Base-by-base conservation (phyloP, 2,888 invertebrate species). In the Rhagium mordax region DNA sequence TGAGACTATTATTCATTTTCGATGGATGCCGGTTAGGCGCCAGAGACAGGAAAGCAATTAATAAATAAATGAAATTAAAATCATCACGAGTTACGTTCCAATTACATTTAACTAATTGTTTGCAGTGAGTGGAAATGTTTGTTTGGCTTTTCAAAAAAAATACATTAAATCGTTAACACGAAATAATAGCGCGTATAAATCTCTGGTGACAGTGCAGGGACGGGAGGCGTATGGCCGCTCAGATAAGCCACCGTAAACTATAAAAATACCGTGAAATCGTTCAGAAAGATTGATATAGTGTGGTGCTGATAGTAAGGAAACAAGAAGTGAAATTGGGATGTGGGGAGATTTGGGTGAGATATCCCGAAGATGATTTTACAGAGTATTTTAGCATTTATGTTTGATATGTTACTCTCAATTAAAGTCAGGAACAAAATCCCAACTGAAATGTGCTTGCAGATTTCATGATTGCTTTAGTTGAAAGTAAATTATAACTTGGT, bases 51-150 rank as follows among this genome's bases (percentile, higher is more conserved):
- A 16, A 16, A 20, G 51, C 51, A 15, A 48, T 64, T 21, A 20
- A 60, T 10, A 7, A 27, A 15, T 27, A 57, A 27, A 29, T 41
- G 8, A 60, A 60, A 33, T 60, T 60, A 60, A 60, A 60, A 41
- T 16, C 33, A 33, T 3, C 29, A 60, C 16, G 8, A 5, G 13
- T 29, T 41, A 7, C 20, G 51, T 18, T 51, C 51, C 33, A 16
- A 60, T 33, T 29, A 33, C 4, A 60, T 29, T 15, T 18, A 16
- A 16, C 18, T 16, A 60, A 29, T 33, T 15, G 33, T 3, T 10
- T 33, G 15, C 57, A 27, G 29, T 29, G 15, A 57, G 51, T 51
- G 51, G 41, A 41, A 41, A 41, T 13, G n/a, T 41, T 41, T 41
- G 41, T 41, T 8, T 5, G 41, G 41, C 41, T 2, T 41, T 41